A percentile compares a stretch with the other conserved stretches of the same genome.
phyloP scores from a whole-genome alignment of 1,140 invertebrate species.

The Papilio xuthus region DNA sequence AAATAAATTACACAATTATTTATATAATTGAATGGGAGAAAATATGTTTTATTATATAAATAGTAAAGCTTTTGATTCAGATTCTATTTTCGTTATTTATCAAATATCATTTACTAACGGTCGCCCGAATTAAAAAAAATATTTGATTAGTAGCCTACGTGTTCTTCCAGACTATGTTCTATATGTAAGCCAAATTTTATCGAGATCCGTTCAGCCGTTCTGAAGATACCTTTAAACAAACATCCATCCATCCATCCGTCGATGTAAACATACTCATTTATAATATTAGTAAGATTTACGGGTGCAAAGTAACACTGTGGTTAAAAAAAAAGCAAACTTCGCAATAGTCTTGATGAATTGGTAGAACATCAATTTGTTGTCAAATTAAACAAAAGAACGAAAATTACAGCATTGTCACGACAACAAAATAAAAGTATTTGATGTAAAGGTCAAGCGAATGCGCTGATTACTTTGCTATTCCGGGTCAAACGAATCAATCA shows the following conservation, averaged over 20 bases:
- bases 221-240: too few species aligned
- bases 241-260: too few species aligned
- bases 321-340: background rate
- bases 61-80: too few species aligned
- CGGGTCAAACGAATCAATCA: slow-evolving; percentile 45
- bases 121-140: too few species aligned
- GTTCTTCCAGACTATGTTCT: too few species aligned
- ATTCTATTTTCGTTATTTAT: too few species aligned
- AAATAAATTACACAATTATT: background rate
- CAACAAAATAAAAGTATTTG: slow-evolving; percentile 33
- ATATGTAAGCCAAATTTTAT: too few species aligned
- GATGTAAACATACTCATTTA: too few species aligned
- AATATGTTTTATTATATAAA: background rate
- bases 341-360: background rate
- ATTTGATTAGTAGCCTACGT: too few species aligned
- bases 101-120: too few species aligned
- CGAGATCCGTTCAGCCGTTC: too few species aligned
- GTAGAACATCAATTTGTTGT: background rate
- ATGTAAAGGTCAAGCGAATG: slow-evolving; percentile 35
- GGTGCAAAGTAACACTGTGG: background rate
- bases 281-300: background rate
- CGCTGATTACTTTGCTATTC: slow-evolving; percentile 42
- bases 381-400: background rate
- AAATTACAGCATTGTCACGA: background rate
- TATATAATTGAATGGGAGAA: background rate